Conservation (phyloP, 2,113 vertebrate species). For the Uria lomvia region DNA sequence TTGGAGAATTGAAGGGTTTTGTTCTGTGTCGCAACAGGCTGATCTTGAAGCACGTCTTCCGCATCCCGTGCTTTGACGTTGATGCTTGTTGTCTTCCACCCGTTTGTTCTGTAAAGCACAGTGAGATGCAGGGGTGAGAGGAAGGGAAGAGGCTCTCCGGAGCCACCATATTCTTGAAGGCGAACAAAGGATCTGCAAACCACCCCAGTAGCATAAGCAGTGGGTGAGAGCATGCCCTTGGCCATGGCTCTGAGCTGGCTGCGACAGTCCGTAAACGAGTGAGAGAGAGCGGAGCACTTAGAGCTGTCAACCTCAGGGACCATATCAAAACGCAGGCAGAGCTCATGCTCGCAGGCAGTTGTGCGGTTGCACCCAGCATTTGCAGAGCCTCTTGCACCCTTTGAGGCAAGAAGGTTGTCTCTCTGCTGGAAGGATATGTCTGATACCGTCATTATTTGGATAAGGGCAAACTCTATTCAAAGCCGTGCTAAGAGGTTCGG, state of each 20-base stretch:
- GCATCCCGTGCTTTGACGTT: fast-evolving
- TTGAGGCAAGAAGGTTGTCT: neutral
- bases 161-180: neutral
- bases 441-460: neutral
- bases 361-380: neutral
- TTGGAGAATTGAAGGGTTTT: fast-evolving
- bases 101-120: fast-evolving
- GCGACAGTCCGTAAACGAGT: neutral
- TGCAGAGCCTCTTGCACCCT: neutral
- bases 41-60: fast-evolving
- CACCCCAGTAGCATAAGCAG: neutral
- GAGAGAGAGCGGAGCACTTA: fast-evolving
- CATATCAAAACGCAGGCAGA: neutral
- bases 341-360: fast-evolving
- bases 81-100: neutral
- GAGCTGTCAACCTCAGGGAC: neutral
- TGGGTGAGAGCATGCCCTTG: neutral
- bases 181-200: neutral
- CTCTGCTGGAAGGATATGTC: neutral
- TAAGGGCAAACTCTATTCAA: neutral
- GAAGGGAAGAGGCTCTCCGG: neutral
- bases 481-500: neutral
- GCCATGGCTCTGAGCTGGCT: neutral
- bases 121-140: neutral
- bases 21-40: fast-evolving